A percentile compares a stretch with the other conserved stretches of the same genome.
phyloP scores from a whole-genome alignment of 2,113 vertebrate species.

The Ellobius talpinus region DNA sequence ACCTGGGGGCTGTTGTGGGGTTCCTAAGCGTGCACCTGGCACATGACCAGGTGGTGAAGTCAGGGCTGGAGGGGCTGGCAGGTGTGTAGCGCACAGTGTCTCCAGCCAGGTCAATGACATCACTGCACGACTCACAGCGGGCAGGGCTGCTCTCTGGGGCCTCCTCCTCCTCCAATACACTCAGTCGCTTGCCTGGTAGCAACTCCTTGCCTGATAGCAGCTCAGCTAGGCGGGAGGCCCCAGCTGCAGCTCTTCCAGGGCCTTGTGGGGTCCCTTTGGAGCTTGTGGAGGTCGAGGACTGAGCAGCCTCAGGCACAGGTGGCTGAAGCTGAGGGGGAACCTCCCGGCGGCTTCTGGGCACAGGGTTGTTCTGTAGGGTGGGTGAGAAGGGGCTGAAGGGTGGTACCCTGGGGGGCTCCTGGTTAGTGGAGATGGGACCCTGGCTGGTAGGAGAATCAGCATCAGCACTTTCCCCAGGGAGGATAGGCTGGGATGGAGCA shows the following conservation, averaged over 20 bases:
- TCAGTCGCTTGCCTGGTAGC: constrained; percentile 93
- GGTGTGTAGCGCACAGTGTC: constrained; percentile 96
- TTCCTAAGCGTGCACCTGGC: constrained; percentile 97
- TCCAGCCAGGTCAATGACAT: constrained; percentile 93
- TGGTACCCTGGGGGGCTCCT: constrained; percentile 81
- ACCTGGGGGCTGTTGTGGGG: constrained; percentile 91
- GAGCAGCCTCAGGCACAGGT: constrained; percentile 86
- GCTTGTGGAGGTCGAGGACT: constrained; percentile 71
- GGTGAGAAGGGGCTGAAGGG: constrained; percentile 90
- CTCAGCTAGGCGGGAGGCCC: constrained; percentile 83
- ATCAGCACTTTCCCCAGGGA: constrained; percentile 88
- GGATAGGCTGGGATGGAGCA: constrained; percentile 79
- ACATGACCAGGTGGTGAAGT: constrained; percentile 97
- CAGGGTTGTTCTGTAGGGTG: constrained; percentile 95
- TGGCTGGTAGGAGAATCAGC: constrained; percentile 89
- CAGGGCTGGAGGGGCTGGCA: constrained; percentile 94
- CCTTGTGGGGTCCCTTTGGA: constrained; percentile 86
- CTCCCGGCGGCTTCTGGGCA: constrained; percentile 96
- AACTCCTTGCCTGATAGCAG: constrained; percentile 91
- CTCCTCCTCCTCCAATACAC: constrained; percentile 94
- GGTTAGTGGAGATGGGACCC: constrained; percentile 85
- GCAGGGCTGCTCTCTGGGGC: constrained; percentile 80
- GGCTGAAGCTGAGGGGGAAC: constrained; percentile 93
- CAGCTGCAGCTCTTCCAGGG: constrained; percentile 82
- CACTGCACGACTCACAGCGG: constrained; percentile 91